phyloP scores from a whole-genome alignment of 1,140 invertebrate species.

The Drosophila fuyamai region DNA sequence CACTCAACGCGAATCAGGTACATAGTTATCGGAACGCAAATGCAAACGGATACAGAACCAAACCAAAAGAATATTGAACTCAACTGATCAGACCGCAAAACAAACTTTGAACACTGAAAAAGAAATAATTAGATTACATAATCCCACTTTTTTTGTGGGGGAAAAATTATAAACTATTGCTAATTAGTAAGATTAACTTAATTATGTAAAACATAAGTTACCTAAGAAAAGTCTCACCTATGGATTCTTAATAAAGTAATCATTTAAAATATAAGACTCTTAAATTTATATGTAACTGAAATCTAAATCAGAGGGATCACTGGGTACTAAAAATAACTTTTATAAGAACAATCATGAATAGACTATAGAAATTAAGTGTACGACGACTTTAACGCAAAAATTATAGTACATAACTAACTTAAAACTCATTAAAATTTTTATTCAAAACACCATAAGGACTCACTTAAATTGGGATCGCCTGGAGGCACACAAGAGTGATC shows the following conservation, averaged over 20 bases:
- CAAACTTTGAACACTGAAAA: conserved; percentile 42
- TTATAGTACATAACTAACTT: background rate
- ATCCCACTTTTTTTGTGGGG: conserved; percentile 1
- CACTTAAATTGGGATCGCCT: conserved; percentile 84
- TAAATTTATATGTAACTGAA: background rate
- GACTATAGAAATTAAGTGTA: no score
- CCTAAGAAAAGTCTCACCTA: background rate
- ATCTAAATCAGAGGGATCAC: background rate
- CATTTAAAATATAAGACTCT: background rate
- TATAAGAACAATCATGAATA: no score
- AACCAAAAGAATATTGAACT: conserved; percentile 50
- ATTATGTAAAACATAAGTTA: background rate
- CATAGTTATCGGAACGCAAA: conserved; percentile 42
- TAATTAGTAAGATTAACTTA: conserved; percentile 4
- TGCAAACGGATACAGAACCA: conserved; percentile 32
- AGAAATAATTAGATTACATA: conserved; percentile 8
- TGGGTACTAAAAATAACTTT: no score
- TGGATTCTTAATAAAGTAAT: background rate
- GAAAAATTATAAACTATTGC: background rate
- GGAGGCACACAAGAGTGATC: conserved; percentile 86
- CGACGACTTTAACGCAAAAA: background rate
- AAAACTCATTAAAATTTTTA: background rate
- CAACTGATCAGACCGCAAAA: conserved; percentile 43
- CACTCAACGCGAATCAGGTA: conserved; percentile 11
- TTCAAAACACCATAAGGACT: conserved; percentile 13